A percentile compares a stretch with the other conserved stretches of the same genome.
Conservation (phyloP, 2,888 invertebrate genomes). For the Sinohyriopsis cumingii region DNA sequence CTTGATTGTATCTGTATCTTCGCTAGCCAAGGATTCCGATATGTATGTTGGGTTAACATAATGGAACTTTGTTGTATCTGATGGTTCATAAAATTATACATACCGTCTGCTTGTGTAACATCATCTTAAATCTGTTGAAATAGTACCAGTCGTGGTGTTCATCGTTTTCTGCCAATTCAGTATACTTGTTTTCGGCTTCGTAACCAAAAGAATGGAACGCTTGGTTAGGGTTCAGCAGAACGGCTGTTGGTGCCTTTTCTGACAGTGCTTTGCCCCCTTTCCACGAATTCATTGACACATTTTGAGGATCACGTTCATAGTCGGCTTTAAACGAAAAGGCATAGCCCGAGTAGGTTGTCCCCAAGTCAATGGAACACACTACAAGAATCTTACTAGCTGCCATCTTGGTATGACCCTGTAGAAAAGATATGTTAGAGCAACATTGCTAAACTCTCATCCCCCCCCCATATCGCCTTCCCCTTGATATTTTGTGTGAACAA, state of each 20-base stretch:
- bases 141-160: constrained; percentile 74
- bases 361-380: constrained; percentile 73
- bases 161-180: constrained; percentile 72
- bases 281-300: constrained; percentile 75
- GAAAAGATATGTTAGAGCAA: too few species aligned
- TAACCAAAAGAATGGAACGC: constrained; percentile 75
- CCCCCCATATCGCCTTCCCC: too few species aligned
- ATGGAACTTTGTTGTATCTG: too few species aligned
- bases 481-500: too few species aligned
- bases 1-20: too few species aligned
- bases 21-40: too few species aligned
- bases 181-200: constrained; percentile 73
- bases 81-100: too few species aligned
- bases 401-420: too few species aligned
- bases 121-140: constrained; percentile 76
- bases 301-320: constrained; percentile 63
- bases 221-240: constrained; percentile 72
- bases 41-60: too few species aligned
- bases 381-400: too few species aligned
- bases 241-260: constrained; percentile 74
- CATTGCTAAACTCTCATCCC: too few species aligned
- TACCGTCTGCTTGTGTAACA: constrained; percentile 62
- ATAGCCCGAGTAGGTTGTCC: constrained; percentile 76
- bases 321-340: constrained; percentile 72
- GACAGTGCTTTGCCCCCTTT: constrained; percentile 73